Base-by-base conservation (phyloP, 2,888 invertebrate species). In the Andrena flavipes region DNA sequence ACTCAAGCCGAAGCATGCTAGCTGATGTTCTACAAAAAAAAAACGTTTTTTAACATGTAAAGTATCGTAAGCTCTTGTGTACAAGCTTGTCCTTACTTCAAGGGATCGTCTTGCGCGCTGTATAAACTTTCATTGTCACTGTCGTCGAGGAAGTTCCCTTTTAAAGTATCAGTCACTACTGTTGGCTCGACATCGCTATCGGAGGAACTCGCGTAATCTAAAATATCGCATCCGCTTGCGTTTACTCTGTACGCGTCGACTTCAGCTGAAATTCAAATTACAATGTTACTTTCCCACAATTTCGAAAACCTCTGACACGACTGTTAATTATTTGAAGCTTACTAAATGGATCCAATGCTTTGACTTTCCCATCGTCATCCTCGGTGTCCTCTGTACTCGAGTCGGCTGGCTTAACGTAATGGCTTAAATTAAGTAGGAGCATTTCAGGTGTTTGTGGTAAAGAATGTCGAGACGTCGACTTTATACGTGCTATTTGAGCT, bases 81-180 rank as follows among this genome's bases (percentile, higher is more conserved):
- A 80, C 62, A 76, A 74, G 54, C 35, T 48, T 70, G 60, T 80
- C 92, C 94, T 94, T 95, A 97, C 97, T 97, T 97, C 71, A 97
- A 94, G 2, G 96, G 95, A 94, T 97, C 97, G 89, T 97, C 97
- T 86, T 96, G 95, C 82, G 97, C 96, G 60, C 96, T 97, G 92
- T 97, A 97, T 16, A 96, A 95, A 92, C 97, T 97, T 92, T 97
- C 97, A 89, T 96, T 96, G 92, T 97, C 97, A 13, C 97, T 97
- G 88, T 96, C 96, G 87, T 96, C 96, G 80, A 96, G 96, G 82
- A 96, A 96, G 63, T 95, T 94, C 84, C 96, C 96, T 82, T 95
- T 95, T 94, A 96, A 96, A 0, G 96, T 96, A 80, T 96, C 96
- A 56, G 95, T 95, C 56, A 95, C 94, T n/a, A 95, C 95, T 0